Evolutionary conservation across 2,888 invertebrate species (phyloP).

Genomic region (Dascillus cervinus): DNA sequence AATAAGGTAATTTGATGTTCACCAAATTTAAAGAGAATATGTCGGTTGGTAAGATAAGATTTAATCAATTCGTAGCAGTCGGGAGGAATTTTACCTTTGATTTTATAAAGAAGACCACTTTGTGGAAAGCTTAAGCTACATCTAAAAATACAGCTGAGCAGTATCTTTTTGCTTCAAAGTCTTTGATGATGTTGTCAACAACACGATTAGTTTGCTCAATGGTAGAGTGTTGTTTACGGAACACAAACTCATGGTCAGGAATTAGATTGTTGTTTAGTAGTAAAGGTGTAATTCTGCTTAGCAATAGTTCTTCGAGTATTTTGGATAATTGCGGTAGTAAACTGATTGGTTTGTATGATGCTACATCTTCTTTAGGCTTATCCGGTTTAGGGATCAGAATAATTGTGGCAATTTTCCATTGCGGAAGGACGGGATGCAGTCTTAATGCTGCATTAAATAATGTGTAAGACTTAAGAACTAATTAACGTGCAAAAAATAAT

Average conservation of each 20-base stretch:
- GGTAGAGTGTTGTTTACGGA: constrained; percentile 1
- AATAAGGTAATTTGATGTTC: constrained; percentile 2
- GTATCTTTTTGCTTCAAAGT: constrained; percentile 2
- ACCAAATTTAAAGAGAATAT: too few species aligned
- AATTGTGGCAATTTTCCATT: constrained; percentile 2
- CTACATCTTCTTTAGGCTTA: constrained; percentile 1
- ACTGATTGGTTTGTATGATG: not conserved
- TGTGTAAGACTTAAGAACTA: too few species aligned
- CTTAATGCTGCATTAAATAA: not conserved
- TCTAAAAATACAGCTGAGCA: constrained; percentile 4
- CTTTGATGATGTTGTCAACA: constrained; percentile 1
- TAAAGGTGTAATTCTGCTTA: not conserved
- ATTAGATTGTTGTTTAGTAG: not conserved
- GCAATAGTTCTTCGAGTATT: constrained; percentile 1
- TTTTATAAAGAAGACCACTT: constrained; percentile 2
- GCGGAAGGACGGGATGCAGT: not conserved
- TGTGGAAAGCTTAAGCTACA: constrained; percentile 2
- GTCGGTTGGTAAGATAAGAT: constrained; percentile 12
- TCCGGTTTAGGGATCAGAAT: constrained; percentile 3
- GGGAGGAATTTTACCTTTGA: constrained; percentile 1
- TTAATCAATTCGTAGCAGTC: constrained; percentile 8
- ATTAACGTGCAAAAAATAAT: too few species aligned
- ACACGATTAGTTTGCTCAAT: not conserved
- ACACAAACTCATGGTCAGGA: constrained; percentile 1
- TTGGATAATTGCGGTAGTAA: not conserved